Evolutionary conservation across 2,113 vertebrate genomes (phyloP).

Genomic region (chimpanzee (Pan troglodytes)): NHGRI_mPanTro3-v2.1_pri NC_072398.2:198643501-198644000

Average conservation of each 20-base stretch:
- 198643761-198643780: constrained; percentile 86
- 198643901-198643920: constrained; percentile 99
- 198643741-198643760: constrained; percentile 98
- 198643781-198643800: constrained; percentile 32
- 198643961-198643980: constrained; percentile 90
- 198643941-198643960: constrained; percentile 99
- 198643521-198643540: not conserved
- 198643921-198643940: constrained; percentile 99
- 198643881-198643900: constrained; percentile 99
- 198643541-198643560: not conserved
- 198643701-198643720: constrained; percentile 97
- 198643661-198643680: constrained; percentile 96
- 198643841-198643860: constrained; percentile 80
- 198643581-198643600: not conserved
- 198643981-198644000: not conserved
- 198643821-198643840: not conserved
- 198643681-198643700: constrained; percentile 97
- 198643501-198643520: not conserved
- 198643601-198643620: not conserved
- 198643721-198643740: constrained; percentile 96
- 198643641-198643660: constrained; percentile 95
- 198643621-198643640: constrained; percentile 88
- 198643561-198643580: not conserved
- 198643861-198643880: constrained; percentile 99
- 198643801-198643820: not conserved